phyloP scores from a whole-genome alignment of 2,113 vertebrate genomes.

The Labrus mixtus region DNA sequence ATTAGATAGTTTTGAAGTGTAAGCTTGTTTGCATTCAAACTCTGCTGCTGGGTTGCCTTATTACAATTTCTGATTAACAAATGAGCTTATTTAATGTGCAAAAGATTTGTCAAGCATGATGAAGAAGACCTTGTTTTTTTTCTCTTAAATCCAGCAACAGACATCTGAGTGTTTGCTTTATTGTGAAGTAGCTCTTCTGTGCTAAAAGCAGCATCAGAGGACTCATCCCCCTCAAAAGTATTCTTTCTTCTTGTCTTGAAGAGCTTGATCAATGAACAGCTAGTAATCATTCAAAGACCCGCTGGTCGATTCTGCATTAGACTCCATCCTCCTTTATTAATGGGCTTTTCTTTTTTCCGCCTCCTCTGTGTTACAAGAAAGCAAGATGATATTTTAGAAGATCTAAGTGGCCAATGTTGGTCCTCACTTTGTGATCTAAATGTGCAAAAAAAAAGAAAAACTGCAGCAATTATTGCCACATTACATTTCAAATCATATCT shows the following conservation, averaged over 20 bases:
- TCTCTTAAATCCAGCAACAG: slow-evolving; percentile 1
- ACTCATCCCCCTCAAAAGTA: slow-evolving; percentile 31
- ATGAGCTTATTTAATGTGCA: neutral
- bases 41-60: no score
- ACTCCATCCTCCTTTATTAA: slow-evolving; percentile 59
- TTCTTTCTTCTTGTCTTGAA: slow-evolving; percentile 43
- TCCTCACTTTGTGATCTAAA: slow-evolving; percentile 4
- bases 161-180: neutral
- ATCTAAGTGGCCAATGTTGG: slow-evolving; percentile 21
- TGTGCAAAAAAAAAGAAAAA: slow-evolving; percentile 8
- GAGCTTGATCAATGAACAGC: slow-evolving; percentile 59
- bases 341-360: slow-evolving; percentile 46
- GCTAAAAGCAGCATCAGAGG: slow-evolving; percentile 15
- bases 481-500: slow-evolving; percentile 30
- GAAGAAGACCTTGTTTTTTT: neutral
- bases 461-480: slow-evolving; percentile 26
- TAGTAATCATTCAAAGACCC: slow-evolving; percentile 55
- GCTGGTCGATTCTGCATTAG: slow-evolving; percentile 66
- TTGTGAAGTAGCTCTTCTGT: slow-evolving; percentile 7
- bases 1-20: no score
- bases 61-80: neutral
- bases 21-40: no score
- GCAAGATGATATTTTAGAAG: slow-evolving; percentile 15
- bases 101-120: neutral
- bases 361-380: slow-evolving; percentile 22